Evolutionary conservation across 2,888 invertebrate genomes (phyloP).

Genomic region (Synanthedon myopaeformis): DNA sequence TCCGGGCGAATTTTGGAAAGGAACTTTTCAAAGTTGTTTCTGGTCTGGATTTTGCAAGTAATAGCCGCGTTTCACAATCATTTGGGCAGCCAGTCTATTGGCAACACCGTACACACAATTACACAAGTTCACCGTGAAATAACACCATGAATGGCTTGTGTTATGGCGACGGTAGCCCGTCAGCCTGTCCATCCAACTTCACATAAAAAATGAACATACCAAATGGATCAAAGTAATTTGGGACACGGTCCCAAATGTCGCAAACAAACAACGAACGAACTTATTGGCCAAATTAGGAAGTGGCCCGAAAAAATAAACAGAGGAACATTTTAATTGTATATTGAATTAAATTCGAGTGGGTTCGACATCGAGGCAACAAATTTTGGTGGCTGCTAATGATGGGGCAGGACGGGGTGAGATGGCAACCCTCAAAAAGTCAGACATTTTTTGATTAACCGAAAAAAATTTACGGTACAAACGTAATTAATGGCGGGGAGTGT

Average conservation of each 20-base stretch:
- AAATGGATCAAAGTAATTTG: not conserved
- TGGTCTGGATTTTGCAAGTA: too few relatives aligned
- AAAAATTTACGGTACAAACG: conserved; percentile 35
- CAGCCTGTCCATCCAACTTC: too few relatives aligned
- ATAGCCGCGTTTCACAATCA: too few relatives aligned
- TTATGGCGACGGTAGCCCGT: too few relatives aligned
- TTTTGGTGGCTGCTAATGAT: conserved; percentile 44
- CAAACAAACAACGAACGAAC: conserved; percentile 32
- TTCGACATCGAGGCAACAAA: conserved; percentile 43
- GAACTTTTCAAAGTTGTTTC: too few relatives aligned
- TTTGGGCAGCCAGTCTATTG: too few relatives aligned
- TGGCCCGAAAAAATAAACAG: conserved; percentile 50
- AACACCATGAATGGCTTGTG: too few relatives aligned
- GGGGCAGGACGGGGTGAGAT: conserved; percentile 13
- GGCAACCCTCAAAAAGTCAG: conserved; percentile 30
- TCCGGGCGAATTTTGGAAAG: too few relatives aligned
- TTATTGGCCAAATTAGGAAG: conserved; percentile 37
- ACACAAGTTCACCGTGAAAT: too few relatives aligned
- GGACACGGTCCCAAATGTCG: conserved; percentile 10
- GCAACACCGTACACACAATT: too few relatives aligned
- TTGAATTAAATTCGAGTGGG: conserved; percentile 57
- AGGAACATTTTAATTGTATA: conserved; percentile 57
- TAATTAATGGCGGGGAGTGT: conserved; percentile 45
- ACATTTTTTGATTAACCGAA: conserved; percentile 54
- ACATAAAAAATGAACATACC: too few relatives aligned